Percentiles rank a stretch among this genome's conserved stretches.
Evolutionary conservation across 2,888 invertebrate genomes (phyloP).

Genomic region (Vannuccia rotundouncinata): DNA sequence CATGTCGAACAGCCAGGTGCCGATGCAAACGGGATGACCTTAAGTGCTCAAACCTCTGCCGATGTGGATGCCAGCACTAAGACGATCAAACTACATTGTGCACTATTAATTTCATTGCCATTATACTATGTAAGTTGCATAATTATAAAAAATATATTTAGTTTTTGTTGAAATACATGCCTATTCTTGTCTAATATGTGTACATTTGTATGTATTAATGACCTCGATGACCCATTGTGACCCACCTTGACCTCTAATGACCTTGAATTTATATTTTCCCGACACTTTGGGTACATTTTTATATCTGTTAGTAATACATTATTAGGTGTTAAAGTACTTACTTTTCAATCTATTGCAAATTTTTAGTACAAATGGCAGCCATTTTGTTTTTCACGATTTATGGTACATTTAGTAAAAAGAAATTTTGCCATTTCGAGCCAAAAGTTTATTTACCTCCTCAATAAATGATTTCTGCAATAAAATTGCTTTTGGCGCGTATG

Average conservation of each 20-base stretch:
- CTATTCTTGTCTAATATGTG: slow-evolving; percentile 12
- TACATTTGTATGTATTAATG: slow-evolving; percentile 19
- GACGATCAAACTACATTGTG: slow-evolving; percentile 10
- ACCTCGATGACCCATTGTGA: slow-evolving; percentile 13
- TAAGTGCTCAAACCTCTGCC: slow-evolving; percentile 14
- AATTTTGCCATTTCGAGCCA: neutral
- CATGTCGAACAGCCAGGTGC: slow-evolving; percentile 3
- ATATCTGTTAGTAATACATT: neutral
- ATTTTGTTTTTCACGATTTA: neutral
- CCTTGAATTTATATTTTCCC: neutral
- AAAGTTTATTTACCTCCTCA: neutral
- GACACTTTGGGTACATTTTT: neutral
- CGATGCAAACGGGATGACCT: slow-evolving; percentile 17
- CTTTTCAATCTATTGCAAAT: too few species aligned
- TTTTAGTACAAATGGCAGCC: too few species aligned
- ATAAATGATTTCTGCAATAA: neutral
- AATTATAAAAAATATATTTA: neutral
- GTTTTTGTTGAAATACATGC: neutral
- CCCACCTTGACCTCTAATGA: neutral
- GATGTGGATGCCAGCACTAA: slow-evolving; percentile 17
- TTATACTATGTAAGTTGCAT: neutral
- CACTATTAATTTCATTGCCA: too few species aligned
- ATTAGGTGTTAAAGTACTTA: neutral
- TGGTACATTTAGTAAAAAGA: neutral
- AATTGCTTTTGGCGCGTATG: neutral